phyloP scores from a whole-genome alignment of 2,888 invertebrate species.

The Apodemia zela region DNA sequence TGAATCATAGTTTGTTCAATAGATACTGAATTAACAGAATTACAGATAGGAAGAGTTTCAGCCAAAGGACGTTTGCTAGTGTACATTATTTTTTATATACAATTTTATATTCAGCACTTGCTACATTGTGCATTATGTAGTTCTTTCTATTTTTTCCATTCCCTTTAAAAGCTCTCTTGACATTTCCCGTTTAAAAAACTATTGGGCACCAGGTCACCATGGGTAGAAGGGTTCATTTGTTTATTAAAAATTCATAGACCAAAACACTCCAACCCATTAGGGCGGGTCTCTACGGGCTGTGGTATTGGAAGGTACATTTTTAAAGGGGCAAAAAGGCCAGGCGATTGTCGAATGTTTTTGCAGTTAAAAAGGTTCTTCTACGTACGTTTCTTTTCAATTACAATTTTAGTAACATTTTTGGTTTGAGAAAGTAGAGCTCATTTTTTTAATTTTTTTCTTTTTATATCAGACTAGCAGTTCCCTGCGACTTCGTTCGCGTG shows the following conservation, averaged over 20 bases:
- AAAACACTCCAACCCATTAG: constrained; percentile 67
- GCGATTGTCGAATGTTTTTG: constrained; percentile 33
- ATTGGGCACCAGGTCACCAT: constrained; percentile 36
- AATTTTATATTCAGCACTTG: no score
- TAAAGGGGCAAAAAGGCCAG: constrained; percentile 41
- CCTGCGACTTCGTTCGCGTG: no score
- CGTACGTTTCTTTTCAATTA: constrained; percentile 20
- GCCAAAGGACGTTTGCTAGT: no score
- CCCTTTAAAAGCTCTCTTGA: not conserved
- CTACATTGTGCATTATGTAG: no score
- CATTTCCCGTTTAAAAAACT: constrained; percentile 15
- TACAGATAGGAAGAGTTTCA: no score
- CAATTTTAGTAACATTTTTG: not conserved
- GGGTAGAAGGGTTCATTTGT: constrained; percentile 60
- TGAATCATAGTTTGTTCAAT: no score
- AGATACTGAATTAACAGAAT: no score
- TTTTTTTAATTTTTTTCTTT: no score
- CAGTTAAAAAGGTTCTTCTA: constrained; percentile 27
- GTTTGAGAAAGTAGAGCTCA: not conserved
- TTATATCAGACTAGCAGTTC: no score
- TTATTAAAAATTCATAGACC: constrained; percentile 68
- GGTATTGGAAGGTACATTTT: constrained; percentile 52
- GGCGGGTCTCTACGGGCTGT: constrained; percentile 42
- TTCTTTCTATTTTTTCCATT: no score
- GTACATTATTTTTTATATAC: no score